phyloP scores from a whole-genome alignment of 2,888 invertebrate genomes.

The Tipula vernalis region DNA sequence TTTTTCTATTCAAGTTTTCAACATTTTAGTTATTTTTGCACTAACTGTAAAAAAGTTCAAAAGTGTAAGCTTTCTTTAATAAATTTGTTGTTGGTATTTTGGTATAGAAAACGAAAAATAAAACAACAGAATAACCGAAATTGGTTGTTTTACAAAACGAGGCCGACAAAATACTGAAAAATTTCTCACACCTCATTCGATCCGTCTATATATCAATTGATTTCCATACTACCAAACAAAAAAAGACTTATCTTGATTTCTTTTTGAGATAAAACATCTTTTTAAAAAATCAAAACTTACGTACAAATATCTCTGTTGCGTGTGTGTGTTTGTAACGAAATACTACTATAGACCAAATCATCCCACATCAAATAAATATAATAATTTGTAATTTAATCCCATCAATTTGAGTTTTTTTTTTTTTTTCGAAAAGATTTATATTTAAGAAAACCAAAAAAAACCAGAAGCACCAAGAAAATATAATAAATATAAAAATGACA shows the following conservation, averaged over 20 bases:
- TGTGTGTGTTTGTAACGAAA: not conserved
- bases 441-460: not conserved
- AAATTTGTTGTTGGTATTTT: no score
- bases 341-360: not conserved
- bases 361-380: not conserved
- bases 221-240: not conserved
- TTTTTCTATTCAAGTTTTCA: no score
- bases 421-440: not conserved
- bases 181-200: not conserved
- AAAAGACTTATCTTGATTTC: not conserved
- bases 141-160: not conserved
- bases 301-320: not conserved
- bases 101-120: no score
- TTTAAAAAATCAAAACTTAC: not conserved
- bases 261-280: not conserved
- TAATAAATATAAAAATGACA: not conserved
- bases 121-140: no score
- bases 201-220: not conserved
- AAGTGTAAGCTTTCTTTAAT: no score
- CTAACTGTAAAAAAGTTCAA: no score
- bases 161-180: not conserved
- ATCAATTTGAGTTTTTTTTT: not conserved
- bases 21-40: no score
- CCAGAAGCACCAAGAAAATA: not conserved
- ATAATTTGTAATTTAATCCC: slow-evolving; percentile 4